These are phyloP conservation scores for Thamnaconus septentrionalis DNA, from an alignment of 2,113 vertebrate species.

Conservation along the genomic window DNA sequence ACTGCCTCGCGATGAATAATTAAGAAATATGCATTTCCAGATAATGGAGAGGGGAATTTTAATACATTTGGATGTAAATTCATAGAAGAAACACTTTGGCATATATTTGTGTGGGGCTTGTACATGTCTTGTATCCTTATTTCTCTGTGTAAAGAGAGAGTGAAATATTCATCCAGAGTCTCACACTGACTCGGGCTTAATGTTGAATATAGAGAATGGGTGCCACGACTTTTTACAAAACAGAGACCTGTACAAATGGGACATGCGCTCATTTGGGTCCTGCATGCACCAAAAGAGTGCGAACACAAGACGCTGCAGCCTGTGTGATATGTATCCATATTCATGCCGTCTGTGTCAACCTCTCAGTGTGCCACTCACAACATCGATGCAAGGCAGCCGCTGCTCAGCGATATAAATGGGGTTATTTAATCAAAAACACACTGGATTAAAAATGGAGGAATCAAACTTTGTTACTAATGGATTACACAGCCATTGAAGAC, in stretches of 20 bases:
- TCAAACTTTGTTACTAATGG: conserved; percentile 35
- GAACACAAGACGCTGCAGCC: neutral
- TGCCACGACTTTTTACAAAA: conserved; percentile 41
- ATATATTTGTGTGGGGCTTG: conserved; percentile 56
- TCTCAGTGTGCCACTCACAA: conserved; percentile 14
- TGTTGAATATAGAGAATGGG: conserved; percentile 53
- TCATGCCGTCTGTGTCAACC: conserved; percentile 22
- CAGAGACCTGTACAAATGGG: conserved; percentile 52
- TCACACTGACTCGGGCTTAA: conserved; percentile 36
- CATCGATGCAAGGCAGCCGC: conserved; percentile 45
- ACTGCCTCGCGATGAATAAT: conserved; percentile 74
- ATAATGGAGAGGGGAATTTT: conserved; percentile 68
- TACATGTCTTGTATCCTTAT: conserved; percentile 57
- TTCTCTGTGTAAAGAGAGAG: conserved; percentile 55
- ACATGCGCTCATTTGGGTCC: conserved; percentile 47
- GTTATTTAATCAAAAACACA: conserved; percentile 38
- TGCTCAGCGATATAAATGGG: conserved; percentile 36
- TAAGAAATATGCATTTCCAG: conserved; percentile 71
- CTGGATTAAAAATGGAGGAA: conserved; percentile 39
- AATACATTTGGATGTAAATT: conserved; percentile 63
- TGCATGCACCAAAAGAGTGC: conserved; percentile 14
- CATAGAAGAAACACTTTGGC: conserved; percentile 57
- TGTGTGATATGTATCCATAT: conserved; percentile 27
- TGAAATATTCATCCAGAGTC: conserved; percentile 60
- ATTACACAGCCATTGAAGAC: conserved; percentile 11